phyloP scores from a whole-genome alignment of 2,113 vertebrate species.

The Callorhinus ursinus region DNA sequence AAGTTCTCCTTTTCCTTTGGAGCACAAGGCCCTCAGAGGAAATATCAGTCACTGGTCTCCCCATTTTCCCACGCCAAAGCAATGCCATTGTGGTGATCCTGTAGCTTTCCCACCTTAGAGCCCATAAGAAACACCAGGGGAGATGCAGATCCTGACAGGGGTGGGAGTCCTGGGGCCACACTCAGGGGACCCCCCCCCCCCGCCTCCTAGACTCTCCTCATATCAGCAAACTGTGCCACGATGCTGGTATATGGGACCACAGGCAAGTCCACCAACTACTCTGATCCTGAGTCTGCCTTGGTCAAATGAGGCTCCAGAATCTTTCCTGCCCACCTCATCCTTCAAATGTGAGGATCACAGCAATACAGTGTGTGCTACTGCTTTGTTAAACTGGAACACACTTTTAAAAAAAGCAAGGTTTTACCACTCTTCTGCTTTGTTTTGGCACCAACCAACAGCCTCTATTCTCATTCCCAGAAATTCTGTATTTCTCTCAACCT shows the following conservation, averaged over 20 bases:
- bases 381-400: background rate
- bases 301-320: background rate
- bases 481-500: constrained; percentile 8
- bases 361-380: background rate
- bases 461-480: constrained; percentile 45
- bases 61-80: background rate
- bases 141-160: background rate
- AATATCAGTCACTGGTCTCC: background rate
- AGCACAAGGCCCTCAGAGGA: background rate
- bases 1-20: background rate
- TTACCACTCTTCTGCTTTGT: background rate
- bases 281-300: background rate
- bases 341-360: background rate
- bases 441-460: background rate
- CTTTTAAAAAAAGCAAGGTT: background rate
- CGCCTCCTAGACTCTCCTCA: background rate
- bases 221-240: background rate
- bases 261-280: background rate
- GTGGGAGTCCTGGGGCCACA: background rate
- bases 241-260: background rate
- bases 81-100: background rate
- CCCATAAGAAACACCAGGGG: background rate
- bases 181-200: background rate
- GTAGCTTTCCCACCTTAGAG: background rate
- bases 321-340: background rate